Conservation (phyloP, 2,888 invertebrate species). For the Lithophane socia region DNA sequence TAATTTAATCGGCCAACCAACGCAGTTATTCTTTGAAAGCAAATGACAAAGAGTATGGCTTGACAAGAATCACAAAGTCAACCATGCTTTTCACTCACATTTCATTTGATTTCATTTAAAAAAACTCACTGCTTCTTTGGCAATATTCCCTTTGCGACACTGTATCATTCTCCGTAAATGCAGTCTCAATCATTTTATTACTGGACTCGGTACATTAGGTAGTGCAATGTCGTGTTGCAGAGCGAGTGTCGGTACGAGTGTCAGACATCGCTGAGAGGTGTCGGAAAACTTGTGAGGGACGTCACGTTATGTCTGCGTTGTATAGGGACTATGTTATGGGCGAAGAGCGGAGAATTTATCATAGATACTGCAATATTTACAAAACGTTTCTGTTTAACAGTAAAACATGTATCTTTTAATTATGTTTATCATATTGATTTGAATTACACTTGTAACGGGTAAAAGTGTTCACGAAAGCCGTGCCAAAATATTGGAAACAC, state of each 20-base stretch:
- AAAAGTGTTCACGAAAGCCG: too few species aligned
- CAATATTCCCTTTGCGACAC: slow-evolving; percentile 1
- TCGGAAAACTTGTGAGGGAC: slow-evolving; percentile 42
- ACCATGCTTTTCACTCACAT: background rate
- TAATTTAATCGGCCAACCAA: background rate
- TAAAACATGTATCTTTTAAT: too few species aligned
- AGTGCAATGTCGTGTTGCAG: slow-evolving; percentile 33
- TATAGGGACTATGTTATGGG: background rate
- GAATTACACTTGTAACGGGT: too few species aligned
- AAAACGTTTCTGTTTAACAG: too few species aligned
- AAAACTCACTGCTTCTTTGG: too few species aligned
- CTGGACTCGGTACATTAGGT: background rate
- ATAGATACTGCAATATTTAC: too few species aligned
- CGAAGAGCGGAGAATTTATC: background rate
- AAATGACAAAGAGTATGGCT: background rate
- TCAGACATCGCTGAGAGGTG: slow-evolving; percentile 42
- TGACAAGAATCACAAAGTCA: background rate
- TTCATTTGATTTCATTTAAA: too few species aligned
- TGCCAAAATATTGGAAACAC: too few species aligned
- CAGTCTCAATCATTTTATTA: slow-evolving; percentile 11
- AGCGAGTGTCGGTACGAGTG: slow-evolving; percentile 21
- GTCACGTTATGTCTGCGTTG: slow-evolving; percentile 15
- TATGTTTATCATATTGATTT: too few species aligned
- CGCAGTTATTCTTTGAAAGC: background rate
- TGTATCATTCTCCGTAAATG: slow-evolving; percentile 5